Evolutionary conservation across 2,888 invertebrate species (phyloP).

Genomic region (Apamea sordens): DNA sequence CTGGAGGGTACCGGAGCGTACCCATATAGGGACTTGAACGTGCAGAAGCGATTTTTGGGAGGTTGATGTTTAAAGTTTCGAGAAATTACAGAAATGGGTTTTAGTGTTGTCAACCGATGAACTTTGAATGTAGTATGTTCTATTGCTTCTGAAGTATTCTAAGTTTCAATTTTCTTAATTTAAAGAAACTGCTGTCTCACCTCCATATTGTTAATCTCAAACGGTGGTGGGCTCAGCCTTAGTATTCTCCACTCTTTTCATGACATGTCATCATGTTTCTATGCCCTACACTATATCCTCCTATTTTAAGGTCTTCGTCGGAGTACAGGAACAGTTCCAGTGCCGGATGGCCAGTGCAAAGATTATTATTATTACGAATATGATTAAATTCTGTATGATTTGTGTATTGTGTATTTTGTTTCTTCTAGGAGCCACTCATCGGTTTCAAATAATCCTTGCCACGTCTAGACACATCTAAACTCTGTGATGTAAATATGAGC

Average conservation of each 20-base stretch:
- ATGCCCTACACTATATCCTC: background rate
- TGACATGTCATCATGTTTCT: background rate
- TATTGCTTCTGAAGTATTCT: background rate
- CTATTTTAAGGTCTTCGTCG: background rate
- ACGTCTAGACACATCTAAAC: constrained; percentile 58
- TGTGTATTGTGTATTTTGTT: background rate
- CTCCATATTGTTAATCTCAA: background rate
- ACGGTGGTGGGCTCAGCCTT: background rate
- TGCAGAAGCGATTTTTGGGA: constrained; percentile 19
- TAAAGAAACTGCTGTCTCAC: background rate
- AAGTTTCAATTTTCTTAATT: background rate
- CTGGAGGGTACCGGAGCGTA: constrained; percentile 73
- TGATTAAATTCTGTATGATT: background rate
- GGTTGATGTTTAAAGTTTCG: background rate
- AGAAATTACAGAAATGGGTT: background rate
- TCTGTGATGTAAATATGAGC: constrained; percentile 81
- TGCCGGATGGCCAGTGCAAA: background rate
- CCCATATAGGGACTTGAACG: constrained; percentile 49
- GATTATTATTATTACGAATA: no score
- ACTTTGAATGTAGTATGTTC: background rate
- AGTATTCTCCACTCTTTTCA: background rate
- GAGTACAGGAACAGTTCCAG: background rate
- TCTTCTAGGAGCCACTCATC: background rate
- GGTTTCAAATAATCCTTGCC: constrained; percentile 1
- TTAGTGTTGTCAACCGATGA: background rate